Base-by-base conservation (phyloP, 2,888 invertebrate species). In the Oscheius sp. region DNA sequence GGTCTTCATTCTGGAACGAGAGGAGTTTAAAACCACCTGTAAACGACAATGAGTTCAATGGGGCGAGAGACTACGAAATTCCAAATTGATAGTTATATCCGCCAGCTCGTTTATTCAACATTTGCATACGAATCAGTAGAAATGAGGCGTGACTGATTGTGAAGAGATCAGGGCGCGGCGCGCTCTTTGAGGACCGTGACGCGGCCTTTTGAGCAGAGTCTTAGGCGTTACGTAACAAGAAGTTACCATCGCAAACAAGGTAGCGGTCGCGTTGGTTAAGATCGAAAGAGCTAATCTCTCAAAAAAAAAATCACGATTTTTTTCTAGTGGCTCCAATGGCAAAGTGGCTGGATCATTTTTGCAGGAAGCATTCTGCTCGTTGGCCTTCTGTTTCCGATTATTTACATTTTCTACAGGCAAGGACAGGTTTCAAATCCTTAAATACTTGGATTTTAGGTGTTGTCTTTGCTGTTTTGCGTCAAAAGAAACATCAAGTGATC, bases 291-390 rank as follows among this genome's bases (percentile, higher is more conserved):
- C n/a, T n/a, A n/a, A n/a, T n/a, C n/a, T n/a, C n/a, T n/a, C n/a
- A n/a, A 20, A 12, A 42, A 3, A 42, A 42, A 42, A 42, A 10
- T 25, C 17, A 12, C 10, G 20, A 15, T 58, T 12, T 25, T 42
- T 78, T 83, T 69, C 76, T n/a, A 85, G 82, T 85, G 85, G 85
- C 57, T 84, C 27, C 74, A 78, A 61, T 83, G 80, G 74, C 84
- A 82, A 46, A 75, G 77, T 66, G 79, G 82, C 74, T 82, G 81
- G 81, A 57, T 85, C 25, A 71, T 69, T n/a, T 31, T 82, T 15
- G 69, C 71, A 15, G 74, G 69, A 10, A 72, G 78, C 17, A 67
- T 84, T 8, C 57, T 85, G 25, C 64, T 74, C 3, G 45, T 81
- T 55, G 73, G 82, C 37, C 39, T 78, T 8, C 29, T 82, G n/a